Base-by-base conservation (phyloP, 2,797 vertebrate species). In the Neopelma chrysocephalum region DNA sequence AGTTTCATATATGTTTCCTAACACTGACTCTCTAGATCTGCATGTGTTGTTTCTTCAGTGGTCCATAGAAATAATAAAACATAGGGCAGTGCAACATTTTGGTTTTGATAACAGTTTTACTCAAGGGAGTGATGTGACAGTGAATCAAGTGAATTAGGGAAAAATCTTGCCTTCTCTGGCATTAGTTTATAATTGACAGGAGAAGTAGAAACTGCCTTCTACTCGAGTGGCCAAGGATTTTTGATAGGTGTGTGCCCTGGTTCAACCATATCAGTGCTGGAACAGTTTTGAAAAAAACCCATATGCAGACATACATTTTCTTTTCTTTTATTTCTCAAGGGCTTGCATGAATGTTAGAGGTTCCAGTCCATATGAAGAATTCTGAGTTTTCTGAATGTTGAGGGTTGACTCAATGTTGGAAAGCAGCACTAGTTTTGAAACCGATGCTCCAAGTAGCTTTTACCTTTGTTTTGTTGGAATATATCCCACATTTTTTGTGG, bases 1-100 rank as follows among this genome's bases (percentile, higher is more conserved):
- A 10, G 73, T 95, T 94, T 95, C 91, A 60, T 38, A 20, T 38
- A 34, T 78, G 51, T 82, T 91, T 82, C 75, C 72, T 94, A 79
- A 83, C 45, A 47, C 32, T 95, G 92, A n/a, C 83, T 83, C 68
- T 25, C 18, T 82, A 69, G 86, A 76, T 82, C 47, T 84, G 47
- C 68, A 71, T 6, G 31, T 57, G 31, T 23, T 40, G 60, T 81
- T 93, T 73, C 88, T 92, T 64, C 43, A 31, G 69, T 27, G 61
- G 26, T 96, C 68, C 45, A 45, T 5, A 48, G 75, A 79, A 86
- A 76, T 89, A 78, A 50, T 81, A 65, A 80, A 81, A 66, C 23
- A 43, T 23, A 26, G 6, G 48, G 60, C 40, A 62, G 25, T 66
- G 86, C 51, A 91, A 66, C 47, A 36, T 80, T 94, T 73, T 51